Evolutionary conservation across 2,888 invertebrate species (phyloP).

Genomic region (Noctua comes): DNA sequence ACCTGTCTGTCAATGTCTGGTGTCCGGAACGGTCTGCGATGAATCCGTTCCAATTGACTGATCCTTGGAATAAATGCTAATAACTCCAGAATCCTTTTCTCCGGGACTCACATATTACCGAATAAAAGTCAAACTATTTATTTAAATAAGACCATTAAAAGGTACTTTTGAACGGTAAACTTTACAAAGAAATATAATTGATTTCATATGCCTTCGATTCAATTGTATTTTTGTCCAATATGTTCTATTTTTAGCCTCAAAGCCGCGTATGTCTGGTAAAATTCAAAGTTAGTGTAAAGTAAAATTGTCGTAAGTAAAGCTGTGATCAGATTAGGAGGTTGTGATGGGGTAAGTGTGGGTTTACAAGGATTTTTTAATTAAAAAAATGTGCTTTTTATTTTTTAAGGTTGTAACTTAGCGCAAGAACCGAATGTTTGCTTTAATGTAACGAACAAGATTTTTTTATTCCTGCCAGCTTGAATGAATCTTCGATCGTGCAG

Average conservation of each 20-base stretch:
- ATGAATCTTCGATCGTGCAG: conserved; percentile 45
- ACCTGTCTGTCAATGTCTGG: neutral
- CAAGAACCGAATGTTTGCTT: conserved; percentile 82
- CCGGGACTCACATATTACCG: too few species aligned
- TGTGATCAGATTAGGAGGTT: conserved; percentile 89
- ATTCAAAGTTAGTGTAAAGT: conserved; percentile 71
- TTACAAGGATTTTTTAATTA: conserved; percentile 79
- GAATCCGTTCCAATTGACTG: too few species aligned
- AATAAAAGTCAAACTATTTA: too few species aligned
- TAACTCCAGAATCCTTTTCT: too few species aligned
- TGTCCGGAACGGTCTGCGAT: neutral
- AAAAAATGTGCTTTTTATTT: conserved; percentile 77
- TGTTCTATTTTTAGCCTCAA: neutral
- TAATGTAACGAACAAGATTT: conserved; percentile 74
- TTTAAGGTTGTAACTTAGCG: conserved; percentile 75
- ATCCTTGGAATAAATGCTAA: too few species aligned
- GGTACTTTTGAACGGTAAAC: neutral
- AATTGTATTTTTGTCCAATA: conserved; percentile 2
- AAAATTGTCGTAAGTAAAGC: conserved; percentile 82
- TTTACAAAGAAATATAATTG: neutral
- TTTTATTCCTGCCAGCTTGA: conserved; percentile 75
- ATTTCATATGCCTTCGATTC: too few species aligned
- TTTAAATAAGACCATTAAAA: neutral
- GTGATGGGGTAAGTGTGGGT: conserved; percentile 82
- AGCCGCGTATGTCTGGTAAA: conserved; percentile 63